A percentile compares a stretch with the other conserved stretches of the same genome.
These are phyloP conservation scores for Chrysolina haemoptera DNA, from an alignment of 2,888 invertebrate species.

Conservation along the genomic window DNA sequence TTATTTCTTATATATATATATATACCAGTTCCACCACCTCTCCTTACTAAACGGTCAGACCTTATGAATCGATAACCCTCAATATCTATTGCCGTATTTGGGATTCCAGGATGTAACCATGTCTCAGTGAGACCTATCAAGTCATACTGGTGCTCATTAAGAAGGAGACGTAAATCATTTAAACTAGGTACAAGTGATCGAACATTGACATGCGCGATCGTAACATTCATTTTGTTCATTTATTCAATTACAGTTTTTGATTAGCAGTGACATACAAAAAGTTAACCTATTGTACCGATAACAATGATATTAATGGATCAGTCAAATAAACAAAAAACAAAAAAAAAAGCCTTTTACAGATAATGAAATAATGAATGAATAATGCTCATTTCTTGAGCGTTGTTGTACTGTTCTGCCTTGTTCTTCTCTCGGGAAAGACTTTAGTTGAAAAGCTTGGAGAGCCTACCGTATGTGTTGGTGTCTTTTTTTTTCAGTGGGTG, in stretches of 20 bases:
- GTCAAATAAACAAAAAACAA: too few relatives aligned
- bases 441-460: neutral
- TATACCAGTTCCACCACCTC: constrained; percentile 1
- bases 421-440: neutral
- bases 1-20: neutral
- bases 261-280: too few relatives aligned
- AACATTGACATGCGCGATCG: too few relatives aligned
- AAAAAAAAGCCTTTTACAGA: too few relatives aligned
- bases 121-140: neutral
- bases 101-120: neutral
- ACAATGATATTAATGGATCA: too few relatives aligned
- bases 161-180: neutral
- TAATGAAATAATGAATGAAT: too few relatives aligned
- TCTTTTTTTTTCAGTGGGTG: neutral
- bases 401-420: constrained; percentile 28
- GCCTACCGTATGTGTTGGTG: neutral
- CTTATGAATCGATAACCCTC: neutral
- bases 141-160: neutral
- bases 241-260: too few relatives aligned
- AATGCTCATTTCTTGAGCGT: constrained; percentile 3
- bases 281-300: too few relatives aligned
- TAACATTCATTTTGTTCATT: too few relatives aligned
- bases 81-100: neutral
- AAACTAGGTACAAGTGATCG: neutral
- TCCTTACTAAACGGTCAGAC: neutral